Conservation (phyloP, 1,140 invertebrate genomes). For the Aphelenchoides besseyi region DNA sequence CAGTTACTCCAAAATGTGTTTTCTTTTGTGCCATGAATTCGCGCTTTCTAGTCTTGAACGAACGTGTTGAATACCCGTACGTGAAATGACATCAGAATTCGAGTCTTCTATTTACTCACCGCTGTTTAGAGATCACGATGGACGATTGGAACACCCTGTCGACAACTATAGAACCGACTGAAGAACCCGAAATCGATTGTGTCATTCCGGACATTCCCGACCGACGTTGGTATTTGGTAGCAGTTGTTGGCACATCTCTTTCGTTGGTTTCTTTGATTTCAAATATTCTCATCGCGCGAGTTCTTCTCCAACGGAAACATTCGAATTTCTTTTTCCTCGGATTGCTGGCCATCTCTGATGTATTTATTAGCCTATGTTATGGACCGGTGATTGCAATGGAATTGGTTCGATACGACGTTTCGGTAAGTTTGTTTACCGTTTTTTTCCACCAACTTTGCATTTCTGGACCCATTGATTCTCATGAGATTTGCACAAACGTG, state of each 20-base stretch:
- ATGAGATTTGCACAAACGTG: no score
- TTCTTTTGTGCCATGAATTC: no score
- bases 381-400: slow-evolving; percentile 52
- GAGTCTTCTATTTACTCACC: background rate
- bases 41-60: no score
- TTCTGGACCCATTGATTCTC: background rate
- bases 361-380: slow-evolving; percentile 46
- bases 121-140: background rate
- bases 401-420: slow-evolving; percentile 32
- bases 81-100: no score
- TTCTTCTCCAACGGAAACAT: slow-evolving; percentile 39
- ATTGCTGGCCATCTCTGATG: slow-evolving; percentile 41
- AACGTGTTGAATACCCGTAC: no score
- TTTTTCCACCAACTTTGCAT: background rate
- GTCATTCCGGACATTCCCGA: background rate
- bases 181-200: background rate
- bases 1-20: no score
- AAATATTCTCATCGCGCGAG: slow-evolving; percentile 43
- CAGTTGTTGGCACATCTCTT: slow-evolving; percentile 36
- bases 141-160: background rate
- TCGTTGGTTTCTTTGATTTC: slow-evolving; percentile 42
- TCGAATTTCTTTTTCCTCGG: slow-evolving; percentile 53
- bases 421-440: slow-evolving; percentile 27
- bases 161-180: slow-evolving; percentile 7
- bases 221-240: slow-evolving; percentile 40